Conservation (phyloP, 2,797 vertebrate genomes). For the Pangasius macronema region DNA sequence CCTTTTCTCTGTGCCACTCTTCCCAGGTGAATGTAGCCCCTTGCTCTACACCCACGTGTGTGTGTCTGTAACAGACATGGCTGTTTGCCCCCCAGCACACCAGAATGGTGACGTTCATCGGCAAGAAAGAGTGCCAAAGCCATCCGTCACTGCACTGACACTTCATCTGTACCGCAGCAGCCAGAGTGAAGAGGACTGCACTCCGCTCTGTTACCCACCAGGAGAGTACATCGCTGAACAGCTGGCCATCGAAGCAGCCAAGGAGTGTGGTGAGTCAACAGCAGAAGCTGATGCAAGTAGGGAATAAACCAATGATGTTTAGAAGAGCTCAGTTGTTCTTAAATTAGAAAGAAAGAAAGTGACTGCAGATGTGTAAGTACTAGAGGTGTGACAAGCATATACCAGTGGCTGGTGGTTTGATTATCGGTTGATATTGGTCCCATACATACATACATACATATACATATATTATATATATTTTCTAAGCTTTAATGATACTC, state of each 20-base stretch:
- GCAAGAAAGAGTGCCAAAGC: constrained; percentile 60
- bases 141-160: constrained; percentile 62
- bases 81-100: constrained; percentile 65
- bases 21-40: constrained; percentile 57
- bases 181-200: constrained; percentile 50
- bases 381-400: background rate
- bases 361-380: no score
- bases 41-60: constrained; percentile 13
- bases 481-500: background rate
- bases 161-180: constrained; percentile 72
- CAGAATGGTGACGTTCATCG: constrained; percentile 73
- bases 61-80: constrained; percentile 63
- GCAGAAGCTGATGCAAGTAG: background rate
- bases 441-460: no score
- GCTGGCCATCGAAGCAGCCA: constrained; percentile 74
- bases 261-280: constrained; percentile 74
- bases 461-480: background rate
- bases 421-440: background rate
- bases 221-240: constrained; percentile 76
- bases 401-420: background rate
- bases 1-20: background rate
- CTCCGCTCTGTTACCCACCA: constrained; percentile 71
- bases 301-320: background rate
- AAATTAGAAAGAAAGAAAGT: background rate
- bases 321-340: background rate